Conservation (phyloP, 2,888 invertebrate species). For the Brachypterus glaber region DNA sequence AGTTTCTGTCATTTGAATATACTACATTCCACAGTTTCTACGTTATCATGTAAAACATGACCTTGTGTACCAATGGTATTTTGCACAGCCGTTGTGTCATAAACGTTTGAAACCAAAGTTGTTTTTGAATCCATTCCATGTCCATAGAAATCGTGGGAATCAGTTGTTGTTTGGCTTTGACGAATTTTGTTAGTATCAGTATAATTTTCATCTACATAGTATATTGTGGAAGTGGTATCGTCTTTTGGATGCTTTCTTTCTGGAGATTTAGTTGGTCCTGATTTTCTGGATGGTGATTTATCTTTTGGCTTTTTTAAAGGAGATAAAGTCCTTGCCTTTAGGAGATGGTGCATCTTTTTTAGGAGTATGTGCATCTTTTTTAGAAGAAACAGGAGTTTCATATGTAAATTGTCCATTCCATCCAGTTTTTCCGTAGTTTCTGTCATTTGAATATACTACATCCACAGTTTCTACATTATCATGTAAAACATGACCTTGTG, state of each 20-base stretch:
- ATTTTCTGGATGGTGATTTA: not conserved
- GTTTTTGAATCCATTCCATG: conserved; percentile 31
- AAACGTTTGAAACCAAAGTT: conserved; percentile 33
- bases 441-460: conserved; percentile 34
- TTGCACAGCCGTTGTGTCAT: conserved; percentile 36
- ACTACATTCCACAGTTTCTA: conserved; percentile 39
- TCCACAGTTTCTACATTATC: conserved; percentile 40
- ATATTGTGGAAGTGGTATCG: conserved; percentile 12
- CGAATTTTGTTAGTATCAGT: conserved; percentile 28
- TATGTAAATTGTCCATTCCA: conserved; percentile 37
- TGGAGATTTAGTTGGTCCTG: not conserved
- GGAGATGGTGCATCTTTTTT: conserved; percentile 1
- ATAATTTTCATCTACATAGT: conserved; percentile 30
- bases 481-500: conserved; percentile 41
- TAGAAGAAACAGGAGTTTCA: conserved; percentile 21
- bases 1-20: conserved; percentile 37
- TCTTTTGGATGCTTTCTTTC: conserved; percentile 3
- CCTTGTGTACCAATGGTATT: conserved; percentile 38
- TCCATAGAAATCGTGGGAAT: conserved; percentile 35
- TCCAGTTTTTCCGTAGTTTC: conserved; percentile 35
- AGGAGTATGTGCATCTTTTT: not conserved
- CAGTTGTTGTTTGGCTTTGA: conserved; percentile 26
- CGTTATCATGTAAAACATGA: conserved; percentile 43
- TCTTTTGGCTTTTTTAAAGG: conserved; percentile 14
- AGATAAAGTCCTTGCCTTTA: conserved; percentile 11